These are phyloP conservation scores for Perccottus glenii DNA, from an alignment of 2,113 vertebrate genomes.

Conservation along the genomic window DNA sequence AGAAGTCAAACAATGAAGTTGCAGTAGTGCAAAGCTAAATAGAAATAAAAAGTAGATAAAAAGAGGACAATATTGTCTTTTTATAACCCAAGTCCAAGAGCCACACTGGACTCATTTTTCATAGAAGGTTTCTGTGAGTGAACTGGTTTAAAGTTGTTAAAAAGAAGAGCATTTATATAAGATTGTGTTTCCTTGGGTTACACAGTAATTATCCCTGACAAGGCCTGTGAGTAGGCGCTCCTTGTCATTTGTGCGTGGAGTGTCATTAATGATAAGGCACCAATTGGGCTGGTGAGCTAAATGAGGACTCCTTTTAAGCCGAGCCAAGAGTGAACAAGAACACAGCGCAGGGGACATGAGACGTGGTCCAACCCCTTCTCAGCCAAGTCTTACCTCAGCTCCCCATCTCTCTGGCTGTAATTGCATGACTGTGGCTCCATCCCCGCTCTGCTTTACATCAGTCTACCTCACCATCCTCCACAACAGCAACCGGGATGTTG, in stretches of 20 bases:
- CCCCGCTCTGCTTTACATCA: constrained; percentile 60
- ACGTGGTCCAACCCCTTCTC: constrained; percentile 26
- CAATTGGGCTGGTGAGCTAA: constrained; percentile 61
- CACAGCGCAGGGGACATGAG: constrained; percentile 57
- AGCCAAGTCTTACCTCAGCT: constrained; percentile 60
- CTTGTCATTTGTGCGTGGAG: constrained; percentile 37
- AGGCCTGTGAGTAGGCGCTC: constrained; percentile 22
- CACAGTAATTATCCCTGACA: constrained; percentile 34
- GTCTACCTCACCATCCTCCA: constrained; percentile 38
- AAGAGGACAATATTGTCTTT: constrained; percentile 12
- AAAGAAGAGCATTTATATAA: background rate
- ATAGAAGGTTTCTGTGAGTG: background rate
- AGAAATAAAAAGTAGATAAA: background rate
- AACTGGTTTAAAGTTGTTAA: constrained; percentile 3
- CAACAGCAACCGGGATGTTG: constrained; percentile 55
- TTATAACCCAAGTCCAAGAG: background rate
- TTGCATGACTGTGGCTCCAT: constrained; percentile 53
- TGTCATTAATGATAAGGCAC: constrained; percentile 65
- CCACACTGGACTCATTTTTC: background rate
- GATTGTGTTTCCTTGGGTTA: background rate
- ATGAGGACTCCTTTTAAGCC: constrained; percentile 66
- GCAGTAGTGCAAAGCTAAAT: background rate
- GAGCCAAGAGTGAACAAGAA: constrained; percentile 62
- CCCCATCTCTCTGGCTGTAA: constrained; percentile 40
- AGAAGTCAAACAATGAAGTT: background rate